phyloP scores from a whole-genome alignment of 1,140 invertebrate species.

The Drosophila rhopaloa region DNA sequence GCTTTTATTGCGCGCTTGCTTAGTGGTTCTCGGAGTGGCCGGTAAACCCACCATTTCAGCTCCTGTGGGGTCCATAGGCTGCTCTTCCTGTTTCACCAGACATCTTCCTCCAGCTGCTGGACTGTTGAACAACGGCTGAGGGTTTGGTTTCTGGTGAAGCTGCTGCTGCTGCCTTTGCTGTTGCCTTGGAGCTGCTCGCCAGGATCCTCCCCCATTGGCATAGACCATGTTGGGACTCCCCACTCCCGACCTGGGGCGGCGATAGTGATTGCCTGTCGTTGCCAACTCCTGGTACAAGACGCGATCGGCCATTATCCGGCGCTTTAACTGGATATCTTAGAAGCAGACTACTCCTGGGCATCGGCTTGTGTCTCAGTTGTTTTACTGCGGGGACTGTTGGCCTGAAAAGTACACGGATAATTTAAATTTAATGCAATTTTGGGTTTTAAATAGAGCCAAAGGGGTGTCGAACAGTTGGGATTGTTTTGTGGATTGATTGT shows the following conservation, averaged over 20 bases:
- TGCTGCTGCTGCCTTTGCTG: not conserved
- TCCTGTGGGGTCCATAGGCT: not conserved
- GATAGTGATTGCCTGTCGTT: conserved; percentile 10
- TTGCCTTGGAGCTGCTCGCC: not conserved
- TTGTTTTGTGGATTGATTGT: too few species aligned
- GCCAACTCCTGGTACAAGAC: conserved; percentile 29
- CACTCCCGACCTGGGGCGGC: conserved; percentile 14
- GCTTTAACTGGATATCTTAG: conserved; percentile 4
- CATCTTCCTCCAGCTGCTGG: not conserved
- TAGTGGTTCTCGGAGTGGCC: conserved; percentile 16
- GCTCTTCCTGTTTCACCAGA: not conserved
- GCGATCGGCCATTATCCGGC: conserved; percentile 21
- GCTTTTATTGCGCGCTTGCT: conserved; percentile 19
- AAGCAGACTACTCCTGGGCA: conserved; percentile 3
- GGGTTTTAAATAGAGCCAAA: not conserved
- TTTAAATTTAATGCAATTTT: not conserved
- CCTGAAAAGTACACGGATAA: not conserved
- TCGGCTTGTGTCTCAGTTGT: not conserved
- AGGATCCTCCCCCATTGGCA: conserved; percentile 8
- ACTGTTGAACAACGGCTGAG: not conserved
- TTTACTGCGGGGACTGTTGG: too few species aligned
- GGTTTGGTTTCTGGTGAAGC: not conserved
- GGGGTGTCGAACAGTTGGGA: not conserved
- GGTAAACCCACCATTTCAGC: not conserved
- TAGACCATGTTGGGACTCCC: conserved; percentile 4